Evolutionary conservation across 2,888 invertebrate species (phyloP), one percentile per base, ranked within the genome.

Genomic region (Drosophila engyochracea): DNA sequence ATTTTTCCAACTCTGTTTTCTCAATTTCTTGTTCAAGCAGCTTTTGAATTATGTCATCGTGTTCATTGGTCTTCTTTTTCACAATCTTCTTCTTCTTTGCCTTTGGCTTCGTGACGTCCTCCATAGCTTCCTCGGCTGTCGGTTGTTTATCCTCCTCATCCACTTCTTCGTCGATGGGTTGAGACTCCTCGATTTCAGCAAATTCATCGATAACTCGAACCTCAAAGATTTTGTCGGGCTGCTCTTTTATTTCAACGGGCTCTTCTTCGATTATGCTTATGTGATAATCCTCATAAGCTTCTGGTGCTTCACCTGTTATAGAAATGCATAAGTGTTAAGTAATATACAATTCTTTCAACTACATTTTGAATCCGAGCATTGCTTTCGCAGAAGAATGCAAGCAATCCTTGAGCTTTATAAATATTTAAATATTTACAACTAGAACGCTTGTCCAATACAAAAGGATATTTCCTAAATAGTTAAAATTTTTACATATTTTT

Each of bases 1-100:
- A 93, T 82, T 94, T 94, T 66, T 94, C 94, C 19, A 93, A 91
- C 79, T 93, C 93, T 4, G 94, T 93, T 83, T 93, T 93, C 62
- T 93, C 92, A 61, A 93, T 89, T 74, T 93, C 93, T 81, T 93
- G 92, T 37, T 91, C 93, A 33, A 93, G 72, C 37, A 93, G 72
- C 60, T 92, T 91, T 72, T 92, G 86, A 65, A 93, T 93, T 59
- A 92, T 78, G 35, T 91, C 91, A 82, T 93, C 93, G 19, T 93
- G 92, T 6, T 93, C 93, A 72, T 92, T 92, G 25, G 88, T 89
- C 78, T 92, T 92, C 90, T 89, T 93, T 83, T 85, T 93, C 57
- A 83, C 86, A 80, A 74, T 63, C 81, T 82, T 93, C 83, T 89
- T 93, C 76, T 90, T 93, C 80, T 79, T 91, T 73, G 76, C 1